These are phyloP conservation scores for Laupala kohalensis DNA, from an alignment of 1,140 invertebrate genomes.

Conservation along the genomic window DNA sequence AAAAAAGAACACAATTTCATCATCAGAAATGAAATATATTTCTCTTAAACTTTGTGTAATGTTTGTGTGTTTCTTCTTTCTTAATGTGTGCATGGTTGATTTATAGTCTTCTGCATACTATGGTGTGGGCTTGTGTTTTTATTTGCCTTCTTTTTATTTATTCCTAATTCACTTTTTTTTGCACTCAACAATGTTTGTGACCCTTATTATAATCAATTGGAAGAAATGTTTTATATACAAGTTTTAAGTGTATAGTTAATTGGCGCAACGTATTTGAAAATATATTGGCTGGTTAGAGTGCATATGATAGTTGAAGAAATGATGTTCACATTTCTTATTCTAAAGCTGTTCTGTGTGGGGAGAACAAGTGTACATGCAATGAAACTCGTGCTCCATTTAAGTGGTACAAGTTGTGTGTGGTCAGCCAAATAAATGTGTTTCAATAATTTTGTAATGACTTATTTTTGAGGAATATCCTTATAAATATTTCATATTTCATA, in stretches of 20 bases:
- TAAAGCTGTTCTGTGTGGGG: background rate
- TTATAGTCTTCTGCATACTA: background rate
- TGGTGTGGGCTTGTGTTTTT: background rate
- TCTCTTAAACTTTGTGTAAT: constrained; percentile 7
- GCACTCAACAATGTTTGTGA: background rate
- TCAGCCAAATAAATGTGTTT: background rate
- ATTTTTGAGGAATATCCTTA: too few species aligned
- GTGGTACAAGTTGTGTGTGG: background rate
- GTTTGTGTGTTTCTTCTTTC: constrained; percentile 7
- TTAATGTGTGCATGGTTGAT: constrained; percentile 3
- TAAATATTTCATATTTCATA: too few species aligned
- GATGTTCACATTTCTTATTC: background rate
- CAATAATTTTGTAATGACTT: too few species aligned
- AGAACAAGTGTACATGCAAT: background rate
- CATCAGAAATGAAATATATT: background rate
- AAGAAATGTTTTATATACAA: background rate
- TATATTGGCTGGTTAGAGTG: background rate
- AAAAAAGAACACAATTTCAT: constrained; percentile 9
- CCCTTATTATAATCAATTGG: background rate
- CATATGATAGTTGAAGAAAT: background rate
- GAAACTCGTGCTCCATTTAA: background rate
- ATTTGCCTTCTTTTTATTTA: background rate
- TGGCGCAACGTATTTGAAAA: background rate
- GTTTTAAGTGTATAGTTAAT: background rate
- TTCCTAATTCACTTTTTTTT: background rate